Conservation (phyloP, 2,113 vertebrate genomes). For the Solea solea region DNA sequence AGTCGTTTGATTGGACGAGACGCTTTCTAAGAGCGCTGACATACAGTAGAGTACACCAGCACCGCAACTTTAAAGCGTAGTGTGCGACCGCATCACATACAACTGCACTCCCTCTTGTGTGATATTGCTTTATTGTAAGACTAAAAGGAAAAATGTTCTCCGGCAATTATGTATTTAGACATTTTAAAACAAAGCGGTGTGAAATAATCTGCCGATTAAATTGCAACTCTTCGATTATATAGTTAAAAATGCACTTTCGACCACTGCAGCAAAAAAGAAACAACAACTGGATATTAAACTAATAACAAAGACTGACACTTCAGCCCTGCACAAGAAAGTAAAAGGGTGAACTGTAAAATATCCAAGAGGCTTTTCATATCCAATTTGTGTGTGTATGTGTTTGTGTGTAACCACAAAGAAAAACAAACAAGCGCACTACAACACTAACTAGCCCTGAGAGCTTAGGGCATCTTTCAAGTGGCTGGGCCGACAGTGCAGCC, state of each 20-base stretch:
- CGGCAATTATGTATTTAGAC: not conserved
- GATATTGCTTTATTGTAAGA: too few species aligned
- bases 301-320: conserved; percentile 10
- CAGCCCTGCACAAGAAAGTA: conserved; percentile 8
- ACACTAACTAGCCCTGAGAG: conserved; percentile 51
- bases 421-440: conserved; percentile 68
- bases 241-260: conserved; percentile 16
- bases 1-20: too few species aligned
- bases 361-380: conserved; percentile 33
- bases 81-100: too few species aligned
- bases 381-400: not conserved
- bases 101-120: too few species aligned
- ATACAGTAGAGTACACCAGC: too few species aligned
- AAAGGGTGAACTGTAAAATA: conserved; percentile 10
- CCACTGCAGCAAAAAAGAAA: not conserved
- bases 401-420: conserved; percentile 45
- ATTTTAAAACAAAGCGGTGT: conserved; percentile 10
- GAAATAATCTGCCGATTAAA: conserved; percentile 19
- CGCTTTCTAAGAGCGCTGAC: too few species aligned
- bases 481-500: conserved; percentile 53
- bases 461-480: conserved; percentile 64
- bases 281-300: not conserved
- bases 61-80: too few species aligned
- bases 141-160: too few species aligned
- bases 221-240: not conserved